phyloP scores from a whole-genome alignment of 1,140 invertebrate genomes.

The Helicoverpa armigera region DNA sequence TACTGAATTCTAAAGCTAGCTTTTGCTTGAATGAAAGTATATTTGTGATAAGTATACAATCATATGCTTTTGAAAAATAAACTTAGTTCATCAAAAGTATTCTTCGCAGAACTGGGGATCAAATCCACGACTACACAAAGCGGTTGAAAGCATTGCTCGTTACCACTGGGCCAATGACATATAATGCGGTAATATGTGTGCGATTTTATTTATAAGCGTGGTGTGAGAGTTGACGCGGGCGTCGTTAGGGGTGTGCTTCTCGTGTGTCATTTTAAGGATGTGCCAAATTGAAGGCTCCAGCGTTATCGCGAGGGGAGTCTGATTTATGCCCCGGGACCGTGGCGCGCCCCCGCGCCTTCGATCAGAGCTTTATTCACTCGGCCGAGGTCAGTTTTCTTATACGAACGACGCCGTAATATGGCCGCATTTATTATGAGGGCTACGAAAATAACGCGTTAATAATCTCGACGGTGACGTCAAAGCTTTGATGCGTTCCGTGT shows the following conservation, averaged over 20 bases:
- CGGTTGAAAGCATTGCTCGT: constrained; percentile 12
- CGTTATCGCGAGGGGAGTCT: constrained; percentile 81
- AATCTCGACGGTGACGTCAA: constrained; percentile 50
- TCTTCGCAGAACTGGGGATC: not conserved
- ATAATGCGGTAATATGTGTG: constrained; percentile 66
- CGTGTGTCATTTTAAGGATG: constrained; percentile 87
- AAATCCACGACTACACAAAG: constrained; percentile 8
- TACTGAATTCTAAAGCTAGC: no score
- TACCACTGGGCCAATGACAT: constrained; percentile 48
- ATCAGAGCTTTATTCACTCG: constrained; percentile 83
- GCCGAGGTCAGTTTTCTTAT: constrained; percentile 81
- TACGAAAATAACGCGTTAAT: constrained; percentile 54
- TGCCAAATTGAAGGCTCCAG: constrained; percentile 85
- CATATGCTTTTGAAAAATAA: not conserved
- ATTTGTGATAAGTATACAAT: no score
- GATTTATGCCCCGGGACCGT: constrained; percentile 79
- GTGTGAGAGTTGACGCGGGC: constrained; percentile 71
- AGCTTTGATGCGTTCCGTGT: constrained; percentile 48
- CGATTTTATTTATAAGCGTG: constrained; percentile 73
- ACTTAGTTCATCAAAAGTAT: not conserved
- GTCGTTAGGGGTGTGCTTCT: constrained; percentile 81
- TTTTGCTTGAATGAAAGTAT: no score
- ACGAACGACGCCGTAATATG: constrained; percentile 59
- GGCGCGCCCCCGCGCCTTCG: constrained; percentile 67
- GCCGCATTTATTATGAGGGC: constrained; percentile 59